phyloP scores from a whole-genome alignment of 2,888 invertebrate species.

The Protonemura montana region DNA sequence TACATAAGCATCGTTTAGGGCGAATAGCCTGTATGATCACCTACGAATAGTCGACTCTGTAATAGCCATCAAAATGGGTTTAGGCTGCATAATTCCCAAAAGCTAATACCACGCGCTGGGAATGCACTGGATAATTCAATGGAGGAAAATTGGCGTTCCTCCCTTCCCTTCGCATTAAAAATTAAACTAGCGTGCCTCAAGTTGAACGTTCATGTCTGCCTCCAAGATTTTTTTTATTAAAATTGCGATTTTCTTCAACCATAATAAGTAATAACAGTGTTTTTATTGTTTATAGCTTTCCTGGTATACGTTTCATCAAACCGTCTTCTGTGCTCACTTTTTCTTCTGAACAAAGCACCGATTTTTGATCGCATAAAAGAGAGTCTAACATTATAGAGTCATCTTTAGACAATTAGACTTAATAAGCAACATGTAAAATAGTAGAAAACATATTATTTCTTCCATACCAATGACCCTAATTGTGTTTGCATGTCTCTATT shows the following conservation, averaged over 20 bases:
- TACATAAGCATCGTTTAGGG: too few relatives aligned
- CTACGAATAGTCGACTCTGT: background rate
- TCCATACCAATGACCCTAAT: conserved; percentile 19
- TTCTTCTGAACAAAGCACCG: background rate
- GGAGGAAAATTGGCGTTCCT: background rate
- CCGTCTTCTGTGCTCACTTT: background rate
- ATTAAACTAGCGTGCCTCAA: background rate
- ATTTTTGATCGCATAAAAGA: background rate
- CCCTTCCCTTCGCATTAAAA: background rate
- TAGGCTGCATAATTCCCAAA: background rate
- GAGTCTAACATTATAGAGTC: background rate
- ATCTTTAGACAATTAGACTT: background rate
- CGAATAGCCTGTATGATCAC: too few relatives aligned
- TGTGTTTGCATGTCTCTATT: background rate
- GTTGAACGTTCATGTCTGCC: background rate
- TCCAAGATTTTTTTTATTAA: background rate
- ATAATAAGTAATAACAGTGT: background rate
- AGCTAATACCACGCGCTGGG: background rate
- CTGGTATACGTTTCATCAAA: background rate
- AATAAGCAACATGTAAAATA: background rate
- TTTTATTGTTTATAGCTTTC: background rate
- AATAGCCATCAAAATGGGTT: background rate
- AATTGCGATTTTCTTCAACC: background rate
- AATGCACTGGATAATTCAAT: background rate
- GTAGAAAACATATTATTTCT: conserved; percentile 13